Evolutionary conservation across 1,140 invertebrate genomes (phyloP).

Genomic region (Eciton burchellii): DNA sequence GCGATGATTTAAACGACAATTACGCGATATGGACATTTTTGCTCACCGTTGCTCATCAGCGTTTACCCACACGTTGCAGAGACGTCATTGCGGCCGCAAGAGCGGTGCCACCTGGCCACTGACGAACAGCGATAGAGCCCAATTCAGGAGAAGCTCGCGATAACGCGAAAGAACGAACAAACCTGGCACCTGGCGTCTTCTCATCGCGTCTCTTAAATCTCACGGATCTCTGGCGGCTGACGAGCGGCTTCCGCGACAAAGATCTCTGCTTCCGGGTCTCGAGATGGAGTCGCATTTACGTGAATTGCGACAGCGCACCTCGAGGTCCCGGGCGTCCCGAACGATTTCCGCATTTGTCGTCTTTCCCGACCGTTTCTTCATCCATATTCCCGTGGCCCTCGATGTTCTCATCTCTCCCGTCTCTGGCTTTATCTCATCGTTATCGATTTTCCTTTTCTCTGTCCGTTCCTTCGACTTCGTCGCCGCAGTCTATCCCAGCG

Average conservation of each 20-base stretch:
- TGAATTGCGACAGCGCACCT: constrained; percentile 62
- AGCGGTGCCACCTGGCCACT: not conserved
- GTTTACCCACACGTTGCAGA: too few relatives aligned
- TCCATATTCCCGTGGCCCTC: constrained; percentile 32
- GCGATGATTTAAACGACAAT: constrained; percentile 53
- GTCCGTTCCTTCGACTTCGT: constrained; percentile 13
- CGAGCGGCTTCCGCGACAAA: constrained; percentile 61
- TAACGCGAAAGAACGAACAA: not conserved
- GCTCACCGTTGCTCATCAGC: not conserved
- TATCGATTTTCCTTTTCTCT: constrained; percentile 61
- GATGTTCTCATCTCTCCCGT: constrained; percentile 52
- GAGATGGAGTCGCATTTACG: constrained; percentile 63
- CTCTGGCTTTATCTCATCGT: constrained; percentile 46
- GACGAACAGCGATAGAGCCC: not conserved
- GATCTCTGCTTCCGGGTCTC: constrained; percentile 41
- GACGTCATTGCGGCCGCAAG: not conserved
- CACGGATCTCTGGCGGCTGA: constrained; percentile 66
- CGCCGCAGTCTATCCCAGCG: not conserved
- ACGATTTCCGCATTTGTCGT: constrained; percentile 63
- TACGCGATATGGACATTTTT: constrained; percentile 33
- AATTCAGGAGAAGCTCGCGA: not conserved
- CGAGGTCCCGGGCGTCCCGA: constrained; percentile 47
- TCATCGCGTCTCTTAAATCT: constrained; percentile 63
- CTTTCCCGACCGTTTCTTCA: constrained; percentile 55
- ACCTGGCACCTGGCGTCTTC: constrained; percentile 15